Percentiles rank a stretch among this genome's conserved stretches.
These are phyloP conservation scores for Pollimyrus isidori DNA, from an alignment of 2,113 vertebrate genomes.

Conservation along the genomic window DNA sequence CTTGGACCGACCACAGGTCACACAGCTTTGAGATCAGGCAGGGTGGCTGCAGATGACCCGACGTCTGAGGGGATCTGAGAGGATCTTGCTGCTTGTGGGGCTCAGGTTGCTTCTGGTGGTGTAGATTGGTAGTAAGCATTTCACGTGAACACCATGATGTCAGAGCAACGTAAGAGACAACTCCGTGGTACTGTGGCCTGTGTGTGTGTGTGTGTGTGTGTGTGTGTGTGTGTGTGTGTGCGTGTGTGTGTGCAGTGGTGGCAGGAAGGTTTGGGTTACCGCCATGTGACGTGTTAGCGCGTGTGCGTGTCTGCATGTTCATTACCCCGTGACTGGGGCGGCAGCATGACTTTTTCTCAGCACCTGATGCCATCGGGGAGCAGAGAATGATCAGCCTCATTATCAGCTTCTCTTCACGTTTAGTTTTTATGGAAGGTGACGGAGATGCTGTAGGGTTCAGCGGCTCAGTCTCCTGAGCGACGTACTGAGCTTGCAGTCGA, in stretches of 20 bases:
- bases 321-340: not conserved
- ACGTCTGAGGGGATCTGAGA: not conserved
- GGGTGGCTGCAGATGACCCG: not conserved
- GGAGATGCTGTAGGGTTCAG: not conserved
- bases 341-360: not conserved
- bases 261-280: not conserved
- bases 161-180: not conserved
- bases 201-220: not conserved
- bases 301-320: not conserved
- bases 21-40: not conserved
- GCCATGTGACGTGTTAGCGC: not conserved
- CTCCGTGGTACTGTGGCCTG: not conserved
- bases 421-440: not conserved
- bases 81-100: not conserved
- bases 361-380: not conserved
- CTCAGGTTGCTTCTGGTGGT: not conserved
- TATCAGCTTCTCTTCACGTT: not conserved
- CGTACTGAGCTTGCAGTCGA: not conserved
- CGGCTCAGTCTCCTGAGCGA: not conserved
- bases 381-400: not conserved
- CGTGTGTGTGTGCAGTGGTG: not conserved
- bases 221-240: not conserved
- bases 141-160: not conserved
- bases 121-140: not conserved
- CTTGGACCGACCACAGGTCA: not conserved